These are phyloP conservation scores for Folsomia candida DNA, from an alignment of 2,888 invertebrate genomes.

Conservation along the genomic window DNA sequence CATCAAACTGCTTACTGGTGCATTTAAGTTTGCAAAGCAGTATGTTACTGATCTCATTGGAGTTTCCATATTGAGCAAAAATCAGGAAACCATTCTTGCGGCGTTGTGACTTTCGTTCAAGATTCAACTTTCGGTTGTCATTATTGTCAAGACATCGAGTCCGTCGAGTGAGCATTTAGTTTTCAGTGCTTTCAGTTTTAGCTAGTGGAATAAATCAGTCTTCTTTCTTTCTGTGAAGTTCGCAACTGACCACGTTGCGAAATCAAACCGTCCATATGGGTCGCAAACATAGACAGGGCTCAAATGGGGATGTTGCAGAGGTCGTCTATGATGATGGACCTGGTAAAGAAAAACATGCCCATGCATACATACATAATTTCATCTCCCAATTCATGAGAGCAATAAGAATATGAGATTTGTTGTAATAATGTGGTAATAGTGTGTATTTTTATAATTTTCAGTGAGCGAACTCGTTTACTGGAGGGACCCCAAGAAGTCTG, in stretches of 20 bases:
- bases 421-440: neutral
- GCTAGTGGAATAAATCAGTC: too few relatives aligned
- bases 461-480: slow-evolving; percentile 96
- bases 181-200: too few relatives aligned
- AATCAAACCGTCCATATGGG: slow-evolving; percentile 49
- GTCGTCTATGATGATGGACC: slow-evolving; percentile 49
- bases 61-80: neutral
- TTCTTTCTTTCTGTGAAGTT: neutral
- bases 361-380: neutral
- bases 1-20: neutral
- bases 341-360: slow-evolving; percentile 31
- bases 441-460: slow-evolving; percentile 59
- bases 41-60: too few relatives aligned
- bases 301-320: slow-evolving; percentile 40
- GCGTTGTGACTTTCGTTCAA: too few relatives aligned
- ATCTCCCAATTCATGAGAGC: neutral
- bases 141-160: too few relatives aligned
- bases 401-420: neutral
- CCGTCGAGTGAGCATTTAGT: neutral
- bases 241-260: neutral
- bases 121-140: too few relatives aligned
- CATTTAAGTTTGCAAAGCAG: neutral
- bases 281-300: slow-evolving; percentile 49
- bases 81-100: neutral
- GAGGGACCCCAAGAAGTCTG: slow-evolving; percentile 93